Evolutionary conservation across 2,113 vertebrate species (phyloP).

Genomic region (Nanger granti): DNA sequence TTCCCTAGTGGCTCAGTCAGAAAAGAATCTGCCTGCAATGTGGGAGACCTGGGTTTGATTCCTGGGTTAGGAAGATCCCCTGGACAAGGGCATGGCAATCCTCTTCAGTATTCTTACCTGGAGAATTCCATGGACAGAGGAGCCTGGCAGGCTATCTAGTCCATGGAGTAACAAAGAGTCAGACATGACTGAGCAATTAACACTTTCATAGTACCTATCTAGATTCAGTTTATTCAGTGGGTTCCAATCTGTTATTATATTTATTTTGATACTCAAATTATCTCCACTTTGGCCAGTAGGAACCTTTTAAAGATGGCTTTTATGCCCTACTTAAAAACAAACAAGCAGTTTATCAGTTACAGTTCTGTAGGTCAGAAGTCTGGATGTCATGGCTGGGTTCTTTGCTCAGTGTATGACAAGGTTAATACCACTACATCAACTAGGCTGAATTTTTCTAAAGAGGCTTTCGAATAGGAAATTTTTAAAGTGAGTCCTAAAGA

Average conservation of each 20-base stretch:
- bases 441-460: background rate
- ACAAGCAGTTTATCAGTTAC: background rate
- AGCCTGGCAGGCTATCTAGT: background rate
- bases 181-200: background rate
- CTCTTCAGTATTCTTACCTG: background rate
- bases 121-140: background rate
- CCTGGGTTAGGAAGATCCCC: background rate
- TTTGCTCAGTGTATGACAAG: background rate
- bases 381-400: background rate
- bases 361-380: background rate
- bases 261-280: conserved; percentile 19
- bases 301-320: background rate
- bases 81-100: background rate
- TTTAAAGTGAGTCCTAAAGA: background rate
- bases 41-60: background rate
- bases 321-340: background rate
- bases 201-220: background rate
- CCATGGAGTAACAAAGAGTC: background rate
- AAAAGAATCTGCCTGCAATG: background rate
- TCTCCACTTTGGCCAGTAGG: background rate
- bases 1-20: background rate
- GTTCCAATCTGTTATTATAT: background rate
- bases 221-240: background rate
- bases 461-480: background rate
- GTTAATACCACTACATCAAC: background rate